These are phyloP conservation scores for Sapayoa aenigma DNA, from an alignment of 2,113 vertebrate species.

Conservation along the genomic window DNA sequence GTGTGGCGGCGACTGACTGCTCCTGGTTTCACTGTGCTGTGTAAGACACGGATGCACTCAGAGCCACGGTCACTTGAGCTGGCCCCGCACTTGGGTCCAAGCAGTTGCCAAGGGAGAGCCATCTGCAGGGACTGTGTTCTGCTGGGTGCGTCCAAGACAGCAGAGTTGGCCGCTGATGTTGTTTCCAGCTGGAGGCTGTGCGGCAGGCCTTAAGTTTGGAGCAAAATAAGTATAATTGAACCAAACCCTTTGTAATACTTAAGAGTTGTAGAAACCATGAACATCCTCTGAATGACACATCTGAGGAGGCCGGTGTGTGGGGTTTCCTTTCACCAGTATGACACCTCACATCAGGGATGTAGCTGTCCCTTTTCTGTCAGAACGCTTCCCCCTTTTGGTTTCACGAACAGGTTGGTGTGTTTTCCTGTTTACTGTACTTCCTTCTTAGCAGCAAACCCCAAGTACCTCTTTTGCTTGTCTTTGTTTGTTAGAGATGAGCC, in stretches of 20 bases:
- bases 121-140: not conserved
- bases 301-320: not conserved
- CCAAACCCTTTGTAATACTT: not conserved
- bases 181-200: not conserved
- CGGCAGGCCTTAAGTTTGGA: not conserved
- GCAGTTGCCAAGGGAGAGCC: not conserved
- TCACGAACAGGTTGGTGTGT: not conserved
- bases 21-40: not conserved
- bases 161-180: not conserved
- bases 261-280: not conserved
- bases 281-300: not conserved
- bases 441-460: not conserved
- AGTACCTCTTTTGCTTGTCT: not conserved
- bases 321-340: not conserved
- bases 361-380: not conserved
- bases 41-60: not conserved
- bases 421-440: not conserved
- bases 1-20: not conserved
- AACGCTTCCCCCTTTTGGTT: not conserved
- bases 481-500: not conserved
- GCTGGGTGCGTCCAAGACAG: not conserved
- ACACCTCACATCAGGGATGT: not conserved
- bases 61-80: accelerated
- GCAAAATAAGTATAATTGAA: not conserved
- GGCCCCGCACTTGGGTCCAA: accelerated